A percentile compares a stretch with the other conserved stretches of the same genome.
Conservation (phyloP, 2,888 invertebrate species). For the Oxyscelio sp. region DNA sequence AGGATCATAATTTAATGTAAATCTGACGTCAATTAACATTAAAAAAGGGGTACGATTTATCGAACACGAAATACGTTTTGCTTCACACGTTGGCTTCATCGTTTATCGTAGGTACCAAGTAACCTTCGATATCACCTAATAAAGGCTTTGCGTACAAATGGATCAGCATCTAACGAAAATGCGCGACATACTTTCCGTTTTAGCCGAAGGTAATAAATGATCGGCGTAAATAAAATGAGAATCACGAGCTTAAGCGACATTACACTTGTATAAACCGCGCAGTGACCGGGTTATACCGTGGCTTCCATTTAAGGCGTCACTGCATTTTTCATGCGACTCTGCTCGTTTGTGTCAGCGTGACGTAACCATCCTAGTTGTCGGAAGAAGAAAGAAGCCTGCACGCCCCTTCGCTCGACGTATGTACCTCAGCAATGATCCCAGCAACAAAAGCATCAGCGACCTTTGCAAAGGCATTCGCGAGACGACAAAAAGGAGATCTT, state of each 20-base stretch:
- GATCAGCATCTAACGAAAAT: slow-evolving; percentile 47
- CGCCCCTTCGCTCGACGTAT: slow-evolving; percentile 37
- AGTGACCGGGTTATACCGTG: slow-evolving; percentile 34
- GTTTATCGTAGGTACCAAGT: too few species aligned
- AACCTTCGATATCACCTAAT: slow-evolving; percentile 50
- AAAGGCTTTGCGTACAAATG: slow-evolving; percentile 49
- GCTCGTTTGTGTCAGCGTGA: slow-evolving; percentile 46
- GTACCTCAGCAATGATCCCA: slow-evolving; percentile 6
- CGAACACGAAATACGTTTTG: slow-evolving; percentile 42
- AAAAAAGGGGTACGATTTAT: slow-evolving; percentile 16
- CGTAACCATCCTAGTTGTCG: slow-evolving; percentile 53
- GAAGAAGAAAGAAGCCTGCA: slow-evolving; percentile 51
- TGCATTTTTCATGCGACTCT: slow-evolving; percentile 36
- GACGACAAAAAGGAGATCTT: background rate
- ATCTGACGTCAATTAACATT: slow-evolving; percentile 41
- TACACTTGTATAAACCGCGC: slow-evolving; percentile 36
- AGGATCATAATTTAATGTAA: slow-evolving; percentile 52
- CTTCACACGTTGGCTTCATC: slow-evolving; percentile 49
- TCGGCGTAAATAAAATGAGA: slow-evolving; percentile 42
- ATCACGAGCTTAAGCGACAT: slow-evolving; percentile 29
- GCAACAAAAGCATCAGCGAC: background rate
- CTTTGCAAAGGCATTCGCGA: slow-evolving; percentile 3
- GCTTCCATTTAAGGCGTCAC: slow-evolving; percentile 43
- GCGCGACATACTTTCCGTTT: slow-evolving; percentile 56
- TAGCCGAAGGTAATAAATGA: slow-evolving; percentile 40